Conservation (phyloP, 2,113 vertebrate genomes). For the Colius striatus region DNA sequence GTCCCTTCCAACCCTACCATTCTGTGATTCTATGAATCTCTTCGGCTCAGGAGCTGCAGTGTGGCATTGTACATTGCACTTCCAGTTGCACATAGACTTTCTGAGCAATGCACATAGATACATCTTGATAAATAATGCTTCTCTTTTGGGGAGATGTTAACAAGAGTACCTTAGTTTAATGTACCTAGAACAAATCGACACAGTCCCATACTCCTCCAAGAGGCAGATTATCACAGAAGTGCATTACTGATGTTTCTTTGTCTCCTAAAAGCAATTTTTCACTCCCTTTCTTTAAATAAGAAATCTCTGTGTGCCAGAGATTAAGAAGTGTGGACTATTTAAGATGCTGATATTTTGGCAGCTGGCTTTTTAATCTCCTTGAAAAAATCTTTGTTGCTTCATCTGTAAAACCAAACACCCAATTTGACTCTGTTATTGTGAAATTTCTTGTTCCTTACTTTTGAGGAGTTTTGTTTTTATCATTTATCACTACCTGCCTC, state of each 20-base stretch:
- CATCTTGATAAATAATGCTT: not conserved
- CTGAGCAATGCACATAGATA: not conserved
- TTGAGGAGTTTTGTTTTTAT: not conserved
- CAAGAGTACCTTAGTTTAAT: not conserved
- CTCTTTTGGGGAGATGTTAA: not conserved
- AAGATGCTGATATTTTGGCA: not conserved
- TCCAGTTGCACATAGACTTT: not conserved
- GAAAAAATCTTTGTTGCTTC: not conserved
- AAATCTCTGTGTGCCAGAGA: too few species aligned
- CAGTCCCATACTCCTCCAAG: not conserved
- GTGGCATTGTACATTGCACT: not conserved
- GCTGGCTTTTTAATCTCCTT: not conserved
- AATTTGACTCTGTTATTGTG: not conserved
- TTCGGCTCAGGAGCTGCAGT: not conserved
- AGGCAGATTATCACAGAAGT: not conserved
- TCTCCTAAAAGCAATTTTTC: not conserved
- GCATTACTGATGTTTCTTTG: not conserved
- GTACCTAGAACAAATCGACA: not conserved
- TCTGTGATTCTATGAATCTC: too few species aligned
- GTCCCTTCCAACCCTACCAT: too few species aligned
- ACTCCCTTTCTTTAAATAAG: not conserved
- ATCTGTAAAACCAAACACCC: not conserved
- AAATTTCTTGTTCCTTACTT: not conserved
- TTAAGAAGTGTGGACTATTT: too few species aligned
- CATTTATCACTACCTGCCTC: not conserved